Evolutionary conservation across 2,888 invertebrate species (phyloP), one percentile per base, ranked within the genome.

Genomic region (Limnephilus rhombicus): DNA sequence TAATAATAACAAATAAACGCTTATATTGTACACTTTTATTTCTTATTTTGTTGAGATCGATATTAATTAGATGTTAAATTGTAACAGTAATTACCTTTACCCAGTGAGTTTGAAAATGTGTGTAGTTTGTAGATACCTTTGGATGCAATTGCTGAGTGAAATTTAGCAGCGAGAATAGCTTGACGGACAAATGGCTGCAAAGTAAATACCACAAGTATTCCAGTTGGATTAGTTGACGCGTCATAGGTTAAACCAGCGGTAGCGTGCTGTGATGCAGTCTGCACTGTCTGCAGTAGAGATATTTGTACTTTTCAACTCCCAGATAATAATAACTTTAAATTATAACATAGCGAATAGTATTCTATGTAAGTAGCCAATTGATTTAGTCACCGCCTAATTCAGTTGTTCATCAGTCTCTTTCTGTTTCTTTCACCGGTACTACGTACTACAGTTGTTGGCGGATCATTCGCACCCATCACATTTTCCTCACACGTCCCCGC

Each of bases 401-500:
- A 68, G 68, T 68, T 68, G 68, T 24, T 68, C 68, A 18, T 68
- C 68, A 68, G 68, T 24, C 68, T 68, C n/a, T 24, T 24, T 68
- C 68, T 68, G 68, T 68, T 68, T 68, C 68, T n/a, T 68, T 68
- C 68, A n/a, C 24, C 68, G 68, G 24, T 24, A 68, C 18, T 24
- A 68, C 18, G 7, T 12, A 45, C 45, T 45, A 45, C 45, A 45
- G 45, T 45, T 45, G 68, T 68, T 68, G 68, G 68, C 68, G n/a
- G 68, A 68, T n/a, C 68, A 68, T 49, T 29, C n/a, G 24, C 37
- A 13, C 85, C 41, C 41, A 45, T 24, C 37, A 9, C 18, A 85
- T n/a, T 86, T n/a, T n/a, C 45, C 86, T 45, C 86, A 24, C 41
- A 45, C 68, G 68, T 68, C 68, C 68, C 45, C 24, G 85, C 45